A percentile compares a stretch with the other conserved stretches of the same genome.
These are phyloP conservation scores for Planococcus citri DNA, from an alignment of 1,140 invertebrate genomes.

Conservation along the genomic window DNA sequence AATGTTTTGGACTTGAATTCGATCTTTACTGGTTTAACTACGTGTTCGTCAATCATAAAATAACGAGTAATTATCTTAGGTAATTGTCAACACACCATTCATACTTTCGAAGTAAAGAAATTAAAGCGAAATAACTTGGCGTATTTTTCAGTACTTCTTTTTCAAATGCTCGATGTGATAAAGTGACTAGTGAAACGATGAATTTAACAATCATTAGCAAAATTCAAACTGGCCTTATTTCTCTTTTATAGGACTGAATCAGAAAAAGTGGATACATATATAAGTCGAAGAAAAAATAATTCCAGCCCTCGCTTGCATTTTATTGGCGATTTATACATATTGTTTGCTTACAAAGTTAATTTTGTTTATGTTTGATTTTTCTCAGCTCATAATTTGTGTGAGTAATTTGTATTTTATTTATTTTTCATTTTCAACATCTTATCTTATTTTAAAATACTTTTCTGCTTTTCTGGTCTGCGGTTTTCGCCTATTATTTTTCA, in stretches of 20 bases:
- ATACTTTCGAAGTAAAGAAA: neutral
- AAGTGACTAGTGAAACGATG: neutral
- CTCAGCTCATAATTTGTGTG: constrained; percentile 13
- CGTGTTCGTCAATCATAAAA: too few relatives aligned
- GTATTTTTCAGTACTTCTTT: neutral
- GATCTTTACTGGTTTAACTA: too few relatives aligned
- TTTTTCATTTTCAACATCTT: neutral
- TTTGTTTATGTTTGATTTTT: constrained; percentile 15
- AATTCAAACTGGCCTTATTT: constrained; percentile 8
- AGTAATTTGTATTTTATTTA: constrained; percentile 11
- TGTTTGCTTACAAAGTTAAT: constrained; percentile 16
- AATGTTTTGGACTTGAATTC: too few relatives aligned
- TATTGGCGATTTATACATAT: constrained; percentile 18
- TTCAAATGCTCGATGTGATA: neutral
- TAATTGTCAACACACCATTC: neutral
- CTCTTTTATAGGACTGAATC: constrained; percentile 18
- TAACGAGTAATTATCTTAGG: neutral
- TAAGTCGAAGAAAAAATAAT: neutral
- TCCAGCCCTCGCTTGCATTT: constrained; percentile 14
- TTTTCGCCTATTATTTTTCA: neutral
- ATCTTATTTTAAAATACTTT: neutral
- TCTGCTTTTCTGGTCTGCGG: constrained; percentile 8
- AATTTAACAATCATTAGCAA: neutral
- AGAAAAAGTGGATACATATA: constrained; percentile 11
- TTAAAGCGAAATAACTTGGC: neutral